Base-by-base conservation (phyloP, 2,888 invertebrate genomes). In the Nysson spinosus region DNA sequence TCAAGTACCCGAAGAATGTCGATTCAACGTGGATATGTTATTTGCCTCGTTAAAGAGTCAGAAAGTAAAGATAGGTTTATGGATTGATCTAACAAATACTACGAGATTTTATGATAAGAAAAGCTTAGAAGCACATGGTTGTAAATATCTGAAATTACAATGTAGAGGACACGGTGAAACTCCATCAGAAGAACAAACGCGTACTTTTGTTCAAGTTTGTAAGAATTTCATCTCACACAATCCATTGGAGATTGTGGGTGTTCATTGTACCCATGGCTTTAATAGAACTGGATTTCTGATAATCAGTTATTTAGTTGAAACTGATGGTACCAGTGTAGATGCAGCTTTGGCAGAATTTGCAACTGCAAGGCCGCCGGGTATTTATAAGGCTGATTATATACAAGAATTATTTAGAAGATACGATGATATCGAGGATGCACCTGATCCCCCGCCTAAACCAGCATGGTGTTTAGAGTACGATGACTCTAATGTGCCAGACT, bases 221-320 rank as follows among this genome's bases (percentile, higher is more conserved):
- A 91, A 91, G 50, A 91, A 91, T 67, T 98, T 96, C 82, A 93
- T 96, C 22, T 89, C 90, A 14, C 91, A 95, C 68, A 91, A 95
- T 81, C 97, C 98, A 0, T 85, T 94, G 57, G 93, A 96, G 80
- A 83, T 89, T 55, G 80, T 89, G 86, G 94, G 91, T 22, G 93
- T 98, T 4, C 98, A 98, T 85, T 98, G 98, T 83, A 98, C 99
- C 0, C 99, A 99, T 87, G 99, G 99, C 0, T 99, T 99, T 87
- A 99, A 99, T 87, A 90, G 99, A 75, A 98, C 98, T 4, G 99
- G 99, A 0, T 99, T 99, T 84, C 89, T 99, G 4, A 94, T 99
- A 46, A 92, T 94, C 19, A 94, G 97, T 0, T 99, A 95, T 87
- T 91, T 99, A 87, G 95, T 98, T 3, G 94, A 96, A 82, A 92